These are phyloP conservation scores for Teleogryllus occipitalis DNA, from an alignment of 1,140 invertebrate species.

Conservation along the genomic window DNA sequence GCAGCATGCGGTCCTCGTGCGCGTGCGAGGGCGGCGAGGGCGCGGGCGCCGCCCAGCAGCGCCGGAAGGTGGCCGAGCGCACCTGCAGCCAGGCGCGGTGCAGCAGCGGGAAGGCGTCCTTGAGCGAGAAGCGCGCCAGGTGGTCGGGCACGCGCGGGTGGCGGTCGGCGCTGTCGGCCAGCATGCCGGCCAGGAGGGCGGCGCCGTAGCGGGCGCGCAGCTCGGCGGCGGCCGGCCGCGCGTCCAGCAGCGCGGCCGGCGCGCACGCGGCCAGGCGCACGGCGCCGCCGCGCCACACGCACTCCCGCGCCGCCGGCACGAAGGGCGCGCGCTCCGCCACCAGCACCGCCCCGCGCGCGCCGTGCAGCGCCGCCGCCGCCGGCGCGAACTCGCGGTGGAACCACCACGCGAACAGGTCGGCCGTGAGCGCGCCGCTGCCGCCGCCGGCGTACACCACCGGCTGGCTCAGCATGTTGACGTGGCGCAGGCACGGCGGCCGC, in stretches of 20 bases:
- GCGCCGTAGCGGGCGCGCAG: slow-evolving; percentile 36
- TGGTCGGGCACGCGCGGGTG: slow-evolving; percentile 28
- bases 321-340: slow-evolving; percentile 38
- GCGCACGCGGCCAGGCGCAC: slow-evolving; percentile 36
- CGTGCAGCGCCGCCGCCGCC: slow-evolving; percentile 41
- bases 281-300: slow-evolving; percentile 33
- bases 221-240: slow-evolving; percentile 35
- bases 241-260: slow-evolving; percentile 29
- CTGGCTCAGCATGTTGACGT: slow-evolving; percentile 46
- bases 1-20: slow-evolving; percentile 32
- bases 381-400: slow-evolving; percentile 45
- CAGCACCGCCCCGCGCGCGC: slow-evolving; percentile 35
- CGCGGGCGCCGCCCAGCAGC: slow-evolving; percentile 24
- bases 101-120: slow-evolving; percentile 42
- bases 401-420: slow-evolving; percentile 43
- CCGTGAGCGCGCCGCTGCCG: slow-evolving; percentile 39
- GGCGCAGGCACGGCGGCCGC: slow-evolving; percentile 39
- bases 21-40: slow-evolving; percentile 26
- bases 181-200: slow-evolving; percentile 27
- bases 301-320: slow-evolving; percentile 34
- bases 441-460: slow-evolving; percentile 46
- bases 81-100: slow-evolving; percentile 42
- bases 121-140: slow-evolving; percentile 38
- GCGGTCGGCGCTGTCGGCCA: slow-evolving; percentile 16
- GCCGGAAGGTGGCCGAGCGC: slow-evolving; percentile 37